Evolutionary conservation across 2,888 invertebrate genomes (phyloP), one percentile per base, ranked within the genome.

Genomic region (Adelphocoris suturalis): DNA sequence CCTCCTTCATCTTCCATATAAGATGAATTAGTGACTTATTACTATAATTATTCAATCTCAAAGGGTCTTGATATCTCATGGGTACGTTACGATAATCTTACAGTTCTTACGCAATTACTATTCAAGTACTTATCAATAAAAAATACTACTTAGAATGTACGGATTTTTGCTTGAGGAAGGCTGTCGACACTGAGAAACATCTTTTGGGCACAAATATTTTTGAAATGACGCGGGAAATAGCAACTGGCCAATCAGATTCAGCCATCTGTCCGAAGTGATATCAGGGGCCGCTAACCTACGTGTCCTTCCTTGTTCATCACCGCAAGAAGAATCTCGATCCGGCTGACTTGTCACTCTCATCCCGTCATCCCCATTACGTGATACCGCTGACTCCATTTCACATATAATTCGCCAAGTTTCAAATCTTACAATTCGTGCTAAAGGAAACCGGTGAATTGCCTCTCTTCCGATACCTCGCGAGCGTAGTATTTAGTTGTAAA

Each of bases 201-300:
- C 7, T 4, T 37, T 37, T 37, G 7, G 37, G 37, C 7, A 37
- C 37, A 4, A 7, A 4, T 37, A 37, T 37, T 57, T 68, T 78
- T 47, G 46, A 78, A 78, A 46, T 16, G 11, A 9, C 9, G 78
- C 78, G 78, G 78, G 78, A 78, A 78, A 78, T 5, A 11, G 14
- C 46, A 7, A 14, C 46, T 4, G 78, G 78, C 89, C 89, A 89
- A 89, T 89, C 57, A 81, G 47, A 68, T 89, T 89, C 81, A 46
- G 89, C 80, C 89, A 89, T 89, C 81, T 89, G 89, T 80, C 89
- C 52, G n/a, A 46, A 28, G 47, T 76, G 86, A 86, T 68, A 76
- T 28, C 86, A 86, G 28, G 16, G 55, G 37, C 57, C 57, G 37
- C 85, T 57, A 52, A 57, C 57, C 37, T 55, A 52, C 82, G 52